These are phyloP conservation scores for Garra rufa DNA, from an alignment of 2,113 vertebrate species.

Conservation along the genomic window DNA sequence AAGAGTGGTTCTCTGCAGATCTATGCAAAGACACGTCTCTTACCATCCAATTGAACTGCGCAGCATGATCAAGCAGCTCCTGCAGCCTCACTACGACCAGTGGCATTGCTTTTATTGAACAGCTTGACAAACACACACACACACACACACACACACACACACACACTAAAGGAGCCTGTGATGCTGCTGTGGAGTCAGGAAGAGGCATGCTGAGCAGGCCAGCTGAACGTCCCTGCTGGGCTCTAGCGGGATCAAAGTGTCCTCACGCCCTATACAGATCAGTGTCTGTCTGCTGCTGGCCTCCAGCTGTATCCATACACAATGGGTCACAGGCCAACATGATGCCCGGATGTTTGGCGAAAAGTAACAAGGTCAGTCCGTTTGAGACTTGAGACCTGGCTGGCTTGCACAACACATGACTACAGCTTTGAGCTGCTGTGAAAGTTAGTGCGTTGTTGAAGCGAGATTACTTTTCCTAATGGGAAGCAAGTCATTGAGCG, in stretches of 20 bases:
- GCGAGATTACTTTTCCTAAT: conserved; percentile 4
- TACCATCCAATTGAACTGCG: conserved; percentile 32
- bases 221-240: conserved; percentile 37
- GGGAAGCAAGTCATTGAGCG: not conserved
- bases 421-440: not conserved
- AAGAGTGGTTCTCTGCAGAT: conserved; percentile 29
- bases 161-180: conserved; percentile 25
- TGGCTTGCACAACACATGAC: not conserved
- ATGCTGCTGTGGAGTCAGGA: conserved; percentile 38
- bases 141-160: conserved; percentile 38
- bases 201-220: conserved; percentile 52
- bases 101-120: conserved; percentile 35
- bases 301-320: conserved; percentile 43
- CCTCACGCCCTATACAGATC: conserved; percentile 36
- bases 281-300: conserved; percentile 39
- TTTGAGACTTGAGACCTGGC: conserved; percentile 9
- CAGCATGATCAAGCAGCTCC: conserved; percentile 42
- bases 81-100: conserved; percentile 35
- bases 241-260: conserved; percentile 45
- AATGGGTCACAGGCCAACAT: conserved; percentile 43
- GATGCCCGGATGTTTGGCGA: conserved; percentile 35
- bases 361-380: conserved; percentile 35
- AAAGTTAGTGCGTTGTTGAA: not conserved
- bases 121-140: conserved; percentile 32
- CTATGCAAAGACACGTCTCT: conserved; percentile 47